Conservation (phyloP, 2,113 vertebrate species). For the Motacilla alba region DNA sequence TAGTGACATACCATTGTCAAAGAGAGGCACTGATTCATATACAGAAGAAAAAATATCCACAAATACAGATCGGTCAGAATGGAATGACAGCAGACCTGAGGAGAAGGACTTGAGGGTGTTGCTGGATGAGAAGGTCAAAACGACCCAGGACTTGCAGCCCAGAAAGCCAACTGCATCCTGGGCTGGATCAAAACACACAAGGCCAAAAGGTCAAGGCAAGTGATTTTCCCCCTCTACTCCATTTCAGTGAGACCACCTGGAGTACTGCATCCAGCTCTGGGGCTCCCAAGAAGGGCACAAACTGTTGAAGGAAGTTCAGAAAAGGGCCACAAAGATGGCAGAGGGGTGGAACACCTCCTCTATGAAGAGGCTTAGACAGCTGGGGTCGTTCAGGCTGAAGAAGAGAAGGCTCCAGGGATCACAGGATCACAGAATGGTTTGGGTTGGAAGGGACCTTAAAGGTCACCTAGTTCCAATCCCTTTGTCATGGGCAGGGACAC, state of each 20-base stretch:
- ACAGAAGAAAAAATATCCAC: not conserved
- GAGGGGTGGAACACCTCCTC: not conserved
- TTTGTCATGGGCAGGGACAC: not conserved
- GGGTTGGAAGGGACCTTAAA: not conserved
- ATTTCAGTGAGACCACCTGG: not conserved
- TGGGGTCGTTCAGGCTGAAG: not conserved
- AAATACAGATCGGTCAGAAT: not conserved
- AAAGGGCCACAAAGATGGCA: not conserved
- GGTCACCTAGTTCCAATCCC: not conserved
- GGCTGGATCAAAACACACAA: not conserved
- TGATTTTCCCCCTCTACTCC: not conserved
- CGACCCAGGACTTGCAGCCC: accelerated
- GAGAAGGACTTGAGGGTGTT: not conserved
- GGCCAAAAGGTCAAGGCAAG: not conserved
- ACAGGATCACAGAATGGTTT: not conserved
- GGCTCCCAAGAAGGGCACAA: not conserved
- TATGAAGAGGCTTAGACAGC: not conserved
- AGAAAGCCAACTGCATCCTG: not conserved
- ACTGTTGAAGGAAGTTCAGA: not conserved
- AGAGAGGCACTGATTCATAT: not conserved
- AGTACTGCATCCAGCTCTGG: not conserved
- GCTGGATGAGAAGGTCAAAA: not conserved
- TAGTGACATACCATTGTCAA: not conserved
- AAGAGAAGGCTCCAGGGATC: not conserved
- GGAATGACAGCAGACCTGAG: not conserved